Base-by-base conservation (phyloP, 2,113 vertebrate genomes). In the Rhagologus leucostigma region DNA sequence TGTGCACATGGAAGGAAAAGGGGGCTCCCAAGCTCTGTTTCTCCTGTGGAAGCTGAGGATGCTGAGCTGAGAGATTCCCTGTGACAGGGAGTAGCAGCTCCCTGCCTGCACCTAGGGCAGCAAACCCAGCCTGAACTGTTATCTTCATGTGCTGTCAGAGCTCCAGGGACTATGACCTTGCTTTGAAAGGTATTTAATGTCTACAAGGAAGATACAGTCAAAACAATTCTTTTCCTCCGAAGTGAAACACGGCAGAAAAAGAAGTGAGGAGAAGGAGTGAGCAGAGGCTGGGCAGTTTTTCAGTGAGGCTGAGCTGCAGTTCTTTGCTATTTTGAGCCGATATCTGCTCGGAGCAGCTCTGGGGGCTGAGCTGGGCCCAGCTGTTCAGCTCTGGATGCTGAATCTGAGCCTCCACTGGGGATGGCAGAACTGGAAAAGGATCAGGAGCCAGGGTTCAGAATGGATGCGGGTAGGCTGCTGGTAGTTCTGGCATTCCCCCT, bases 191-290 rank as follows among this genome's bases (percentile, higher is more conserved):
- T 91, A 86, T 90, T 96, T 75, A 70, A 78, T 63, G 68, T 77
- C 96, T 90, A 78, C 64, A 73, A 91, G 91, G 95, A 91, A 96
- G 53, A 84, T 49, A 71, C 41, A 76, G 95, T 95, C 93, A 95
- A 84, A 95, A 68, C 57, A 94, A 91, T 93, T 95, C 89, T 37
- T 69, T 63, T 68, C 67, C n/a, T 78, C 80, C 73, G 30, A 87
- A 95, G 83, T 93, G 90, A 92, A 95, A 89, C 60, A 59, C 5
- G 0, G 89, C 65, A 95, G 93, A 87, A 94, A 92, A 87, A 91
- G 56, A 77, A 95, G 84, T 18, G 68, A 92, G 65, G 73, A 82
- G 85, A 90, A 88, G 39, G 47, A 91, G 56, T 21, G 68, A 87
- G 89, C 70, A 63, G 73, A 56, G 56, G 1, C 52, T 41, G 44